phyloP scores from a whole-genome alignment of 2,113 vertebrate genomes.

The Ursus arctos region DNA sequence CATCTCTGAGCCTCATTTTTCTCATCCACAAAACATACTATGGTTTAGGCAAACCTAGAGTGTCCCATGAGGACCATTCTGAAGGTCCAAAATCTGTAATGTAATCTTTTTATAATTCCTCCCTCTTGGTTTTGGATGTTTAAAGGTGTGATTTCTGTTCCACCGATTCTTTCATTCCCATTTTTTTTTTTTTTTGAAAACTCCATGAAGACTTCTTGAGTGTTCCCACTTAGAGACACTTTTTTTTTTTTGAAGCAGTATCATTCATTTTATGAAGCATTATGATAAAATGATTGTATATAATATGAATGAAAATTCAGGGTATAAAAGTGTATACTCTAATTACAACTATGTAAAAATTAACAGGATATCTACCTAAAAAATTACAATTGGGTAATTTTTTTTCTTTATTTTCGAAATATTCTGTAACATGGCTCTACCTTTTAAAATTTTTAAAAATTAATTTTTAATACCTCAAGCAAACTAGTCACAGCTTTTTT shows the following conservation, averaged over 20 bases:
- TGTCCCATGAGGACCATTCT: neutral
- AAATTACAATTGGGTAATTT: neutral
- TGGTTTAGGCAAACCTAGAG: neutral
- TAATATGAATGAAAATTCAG: neutral
- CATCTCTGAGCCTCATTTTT: neutral
- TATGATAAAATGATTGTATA: neutral
- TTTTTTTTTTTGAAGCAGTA: neutral
- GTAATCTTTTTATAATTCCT: neutral
- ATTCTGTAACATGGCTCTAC: neutral
- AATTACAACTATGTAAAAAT: neutral
- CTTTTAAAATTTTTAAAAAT: neutral
- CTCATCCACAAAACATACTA: neutral
- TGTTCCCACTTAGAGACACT: neutral
- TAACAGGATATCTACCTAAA: neutral
- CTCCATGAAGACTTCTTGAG: neutral
- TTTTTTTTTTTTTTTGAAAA: neutral
- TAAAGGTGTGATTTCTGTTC: neutral
- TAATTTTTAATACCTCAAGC: neutral
- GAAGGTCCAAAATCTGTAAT: neutral
- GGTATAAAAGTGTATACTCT: neutral
- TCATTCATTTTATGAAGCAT: neutral
- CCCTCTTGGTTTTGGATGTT: neutral
- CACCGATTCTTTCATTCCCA: neutral
- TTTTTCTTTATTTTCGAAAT: neutral
- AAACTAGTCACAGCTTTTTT: neutral